Conservation (phyloP, 2,113 vertebrate genomes). For the Triplophysa tibetana region DNA sequence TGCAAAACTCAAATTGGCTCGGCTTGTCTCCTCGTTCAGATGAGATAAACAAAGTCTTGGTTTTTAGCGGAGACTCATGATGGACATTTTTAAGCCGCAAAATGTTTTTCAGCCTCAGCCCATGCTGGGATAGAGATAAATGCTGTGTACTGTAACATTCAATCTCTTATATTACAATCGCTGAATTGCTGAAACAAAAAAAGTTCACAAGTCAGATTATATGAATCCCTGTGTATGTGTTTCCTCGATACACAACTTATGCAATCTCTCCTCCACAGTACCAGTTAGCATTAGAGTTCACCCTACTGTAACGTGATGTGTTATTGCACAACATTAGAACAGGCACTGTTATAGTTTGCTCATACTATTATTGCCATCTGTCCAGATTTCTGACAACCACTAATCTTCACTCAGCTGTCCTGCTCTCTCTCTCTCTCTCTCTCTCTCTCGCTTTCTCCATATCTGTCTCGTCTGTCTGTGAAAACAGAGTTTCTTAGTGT, state of each 20-base stretch:
- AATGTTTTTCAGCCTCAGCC: background rate
- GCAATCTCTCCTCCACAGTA: background rate
- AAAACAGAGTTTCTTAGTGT: background rate
- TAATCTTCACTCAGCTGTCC: conserved; percentile 1
- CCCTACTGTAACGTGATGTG: background rate
- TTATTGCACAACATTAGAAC: conserved; percentile 13
- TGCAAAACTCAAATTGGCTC: conserved; percentile 39
- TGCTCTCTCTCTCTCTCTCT: background rate
- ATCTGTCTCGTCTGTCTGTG: background rate
- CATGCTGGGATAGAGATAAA: background rate
- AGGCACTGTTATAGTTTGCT: conserved; percentile 1
- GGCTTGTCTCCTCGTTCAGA: conserved; percentile 25
- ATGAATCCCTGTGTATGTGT: background rate
- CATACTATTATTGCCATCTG: background rate
- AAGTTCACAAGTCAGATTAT: background rate
- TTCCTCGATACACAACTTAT: background rate
- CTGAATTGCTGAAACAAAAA: background rate
- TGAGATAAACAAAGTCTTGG: conserved; percentile 45
- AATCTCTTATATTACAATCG: background rate
- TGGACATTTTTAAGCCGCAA: background rate
- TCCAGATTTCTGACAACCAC: background rate
- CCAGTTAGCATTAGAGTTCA: conserved; percentile 2
- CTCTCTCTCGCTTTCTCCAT: background rate
- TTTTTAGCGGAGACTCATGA: conserved; percentile 17
- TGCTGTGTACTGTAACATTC: background rate